Conservation (phyloP, 2,113 vertebrate species). For the Cinclus cinclus region DNA sequence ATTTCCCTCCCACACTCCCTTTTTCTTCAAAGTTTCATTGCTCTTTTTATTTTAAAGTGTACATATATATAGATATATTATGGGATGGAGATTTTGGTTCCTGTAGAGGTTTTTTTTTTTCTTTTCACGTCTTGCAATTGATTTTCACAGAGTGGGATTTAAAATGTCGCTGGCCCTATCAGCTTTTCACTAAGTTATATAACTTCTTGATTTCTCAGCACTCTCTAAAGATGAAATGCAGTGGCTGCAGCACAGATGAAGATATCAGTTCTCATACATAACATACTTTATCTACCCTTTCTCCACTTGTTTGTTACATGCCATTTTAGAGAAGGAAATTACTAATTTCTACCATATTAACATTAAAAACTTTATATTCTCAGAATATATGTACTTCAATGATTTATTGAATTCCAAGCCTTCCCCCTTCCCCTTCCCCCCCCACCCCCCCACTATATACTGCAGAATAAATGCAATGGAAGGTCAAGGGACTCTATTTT, state of each 20-base stretch:
- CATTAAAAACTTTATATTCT: neutral
- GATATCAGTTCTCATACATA: neutral
- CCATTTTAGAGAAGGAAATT: neutral
- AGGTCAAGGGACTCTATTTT: neutral
- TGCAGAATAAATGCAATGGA: neutral
- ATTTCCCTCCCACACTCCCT: neutral
- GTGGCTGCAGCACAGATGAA: neutral
- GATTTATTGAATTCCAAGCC: neutral
- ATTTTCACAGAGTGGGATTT: constrained; percentile 16
- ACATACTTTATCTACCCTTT: neutral
- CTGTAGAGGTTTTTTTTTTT: neutral
- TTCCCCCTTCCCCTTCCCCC: too few relatives aligned
- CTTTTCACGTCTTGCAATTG: neutral
- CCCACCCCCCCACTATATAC: too few relatives aligned
- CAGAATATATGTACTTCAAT: neutral
- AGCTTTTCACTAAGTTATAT: neutral
- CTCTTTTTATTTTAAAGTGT: neutral
- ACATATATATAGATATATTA: neutral
- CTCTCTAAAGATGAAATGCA: neutral
- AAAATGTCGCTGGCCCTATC: neutral
- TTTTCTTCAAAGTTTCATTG: neutral
- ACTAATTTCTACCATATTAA: neutral
- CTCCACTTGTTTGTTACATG: neutral
- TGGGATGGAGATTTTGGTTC: neutral
- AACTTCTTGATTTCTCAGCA: constrained; percentile 3